Conservation (phyloP, 2,888 invertebrate genomes). For the Heliconius hortense region DNA sequence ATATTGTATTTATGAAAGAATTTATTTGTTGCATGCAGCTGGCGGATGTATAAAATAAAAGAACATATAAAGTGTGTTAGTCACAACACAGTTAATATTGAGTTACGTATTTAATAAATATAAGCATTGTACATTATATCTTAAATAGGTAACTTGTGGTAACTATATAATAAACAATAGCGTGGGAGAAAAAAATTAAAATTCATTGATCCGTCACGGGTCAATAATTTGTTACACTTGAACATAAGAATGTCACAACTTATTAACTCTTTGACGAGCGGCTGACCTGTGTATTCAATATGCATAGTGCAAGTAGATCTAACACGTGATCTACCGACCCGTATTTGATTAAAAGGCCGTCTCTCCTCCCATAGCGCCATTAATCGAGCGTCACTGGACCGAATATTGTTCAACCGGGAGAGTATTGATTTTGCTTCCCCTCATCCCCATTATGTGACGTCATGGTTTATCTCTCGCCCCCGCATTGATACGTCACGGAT, state of each 20-base stretch:
- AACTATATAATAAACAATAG: constrained; percentile 16
- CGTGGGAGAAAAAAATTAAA: constrained; percentile 33
- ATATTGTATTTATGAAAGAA: constrained; percentile 16
- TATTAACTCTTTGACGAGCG: constrained; percentile 56
- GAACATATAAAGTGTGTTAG: constrained; percentile 19
- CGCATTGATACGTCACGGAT: constrained; percentile 59
- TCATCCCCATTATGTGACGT: constrained; percentile 56
- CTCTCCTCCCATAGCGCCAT: constrained; percentile 57
- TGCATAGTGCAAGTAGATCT: constrained; percentile 50
- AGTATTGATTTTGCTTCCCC: constrained; percentile 60
- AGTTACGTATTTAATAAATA: constrained; percentile 14
- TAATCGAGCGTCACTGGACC: constrained; percentile 68
- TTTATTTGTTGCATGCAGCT: constrained; percentile 18
- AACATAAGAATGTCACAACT: constrained; percentile 59
- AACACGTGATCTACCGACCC: constrained; percentile 71
- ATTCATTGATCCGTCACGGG: constrained; percentile 36
- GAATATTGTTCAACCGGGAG: constrained; percentile 55
- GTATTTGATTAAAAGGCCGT: constrained; percentile 63
- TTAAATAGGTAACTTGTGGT: constrained; percentile 1
- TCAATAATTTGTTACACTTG: constrained; percentile 43
- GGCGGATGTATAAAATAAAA: constrained; percentile 20
- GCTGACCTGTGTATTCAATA: constrained; percentile 59
- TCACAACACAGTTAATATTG: constrained; percentile 14
- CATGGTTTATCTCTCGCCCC: constrained; percentile 58
- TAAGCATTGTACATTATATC: neutral